Evolutionary conservation across 2,797 vertebrate genomes (phyloP), one percentile per base, ranked within the genome.

Genomic region (Sternarchorhynchus goeldii): DNA sequence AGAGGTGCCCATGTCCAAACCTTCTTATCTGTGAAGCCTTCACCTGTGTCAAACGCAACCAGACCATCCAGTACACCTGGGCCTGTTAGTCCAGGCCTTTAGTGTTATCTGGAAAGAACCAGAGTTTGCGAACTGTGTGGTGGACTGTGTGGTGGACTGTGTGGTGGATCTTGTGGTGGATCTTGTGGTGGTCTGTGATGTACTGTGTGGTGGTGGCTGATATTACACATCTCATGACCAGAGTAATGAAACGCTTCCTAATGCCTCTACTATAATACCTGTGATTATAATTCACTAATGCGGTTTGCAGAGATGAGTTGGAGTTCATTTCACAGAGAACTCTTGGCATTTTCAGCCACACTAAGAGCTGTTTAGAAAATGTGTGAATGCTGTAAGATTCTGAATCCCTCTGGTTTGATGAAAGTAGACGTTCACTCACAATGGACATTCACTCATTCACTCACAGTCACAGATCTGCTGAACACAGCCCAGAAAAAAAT

Each of bases 131-230:
- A 25, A 25, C 25, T 25, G 25, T 25, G 25, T 25, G 25, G 25
- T 25, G 25, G 75, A 72, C 59, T n/a, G n/a, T 64, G 55, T 5
- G 58, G 10, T 45, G 7, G 0, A 3, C 39, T 6, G 41, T 12
- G 14, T 36, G 34, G 6, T 6, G 10, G 6, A 12, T 12, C 73
- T 77, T 41, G 34, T 70, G 60, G 68, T 75, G 75, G 77, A 25
- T 25, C 25, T 25, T 25, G 25, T 25, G 25, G 25, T 25, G 25
- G 75, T 75, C 59, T 64, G 55, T 5, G 58, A 62, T 31, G 58
- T 34, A 58, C 25, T 20, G 63, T 32, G 50, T 77, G 73, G 77
- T 83, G 69, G 63, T 82, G 73, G 57, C 78, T 66, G 63, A 41
- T 63, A 65, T 80, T 79, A 65, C 62, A 75, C 55, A 75, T 65